phyloP scores from a whole-genome alignment of 37 sponge, comb jelly and placozoan genomes.

The Ianthella basta region DNA sequence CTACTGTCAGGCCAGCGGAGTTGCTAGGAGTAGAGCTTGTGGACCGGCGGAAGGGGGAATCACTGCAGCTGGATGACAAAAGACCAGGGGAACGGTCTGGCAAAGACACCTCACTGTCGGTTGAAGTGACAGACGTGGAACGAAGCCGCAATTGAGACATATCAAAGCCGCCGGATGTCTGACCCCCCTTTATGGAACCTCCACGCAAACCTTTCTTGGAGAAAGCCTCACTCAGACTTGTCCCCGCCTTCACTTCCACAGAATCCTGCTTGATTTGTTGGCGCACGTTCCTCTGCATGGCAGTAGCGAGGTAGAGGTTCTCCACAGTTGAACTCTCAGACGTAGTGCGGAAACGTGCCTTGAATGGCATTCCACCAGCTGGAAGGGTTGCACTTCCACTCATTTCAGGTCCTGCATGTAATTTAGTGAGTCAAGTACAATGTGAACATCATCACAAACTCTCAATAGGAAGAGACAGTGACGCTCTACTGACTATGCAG shows the following conservation, averaged over 20 bases:
- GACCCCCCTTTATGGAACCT: not conserved
- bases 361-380: not conserved
- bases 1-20: no score
- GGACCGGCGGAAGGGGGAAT: no score
- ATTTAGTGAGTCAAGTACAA: not conserved
- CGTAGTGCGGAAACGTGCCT: not conserved
- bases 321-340: not conserved
- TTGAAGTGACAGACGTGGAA: not conserved
- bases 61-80: no score
- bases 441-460: no score
- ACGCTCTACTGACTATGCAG: no score
- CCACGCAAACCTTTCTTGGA: conserved; percentile 32
- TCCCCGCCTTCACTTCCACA: conserved; percentile 44
- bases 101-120: not conserved
- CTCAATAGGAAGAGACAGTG: no score
- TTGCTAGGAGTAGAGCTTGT: no score
- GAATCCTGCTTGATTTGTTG: conserved; percentile 1
- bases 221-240: conserved; percentile 50
- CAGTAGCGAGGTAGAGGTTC: conserved; percentile 22
- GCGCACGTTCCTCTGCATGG: conserved; percentile 29
- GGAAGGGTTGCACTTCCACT: not conserved
- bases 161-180: not conserved
- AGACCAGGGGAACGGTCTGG: no score
- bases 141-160: not conserved
- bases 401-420: not conserved